phyloP scores from a whole-genome alignment of 2,797 vertebrate species.

The Rhynchotus rufescens region DNA sequence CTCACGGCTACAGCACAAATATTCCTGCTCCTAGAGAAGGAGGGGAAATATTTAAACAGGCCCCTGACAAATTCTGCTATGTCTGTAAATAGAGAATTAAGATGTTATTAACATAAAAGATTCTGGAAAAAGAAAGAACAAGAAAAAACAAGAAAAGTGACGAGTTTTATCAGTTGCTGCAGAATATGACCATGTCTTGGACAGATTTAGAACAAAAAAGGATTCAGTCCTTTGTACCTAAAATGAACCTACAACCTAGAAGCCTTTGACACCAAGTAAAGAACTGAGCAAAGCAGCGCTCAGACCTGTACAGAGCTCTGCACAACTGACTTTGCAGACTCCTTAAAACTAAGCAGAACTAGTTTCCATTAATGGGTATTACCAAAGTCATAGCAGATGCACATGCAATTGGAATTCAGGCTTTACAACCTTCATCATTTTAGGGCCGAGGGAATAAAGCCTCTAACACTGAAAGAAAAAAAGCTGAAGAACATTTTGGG shows the following conservation, averaged over 20 bases:
- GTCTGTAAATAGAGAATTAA: background rate
- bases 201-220: background rate
- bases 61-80: background rate
- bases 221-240: background rate
- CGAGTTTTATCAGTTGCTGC: background rate
- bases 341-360: background rate
- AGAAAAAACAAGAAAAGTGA: background rate
- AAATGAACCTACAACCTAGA: background rate
- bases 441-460: background rate
- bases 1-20: background rate
- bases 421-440: background rate
- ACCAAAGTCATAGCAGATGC: background rate
- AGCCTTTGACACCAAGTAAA: background rate
- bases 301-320: background rate
- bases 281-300: background rate
- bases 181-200: background rate
- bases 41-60: background rate
- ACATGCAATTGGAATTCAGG: background rate
- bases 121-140: background rate
- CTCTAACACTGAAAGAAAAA: background rate
- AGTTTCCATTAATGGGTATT: background rate
- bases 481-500: background rate
- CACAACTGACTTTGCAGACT: background rate
- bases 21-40: background rate
- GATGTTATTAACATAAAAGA: background rate